Percentiles rank a stretch among this genome's conserved stretches.
Conservation (phyloP, 2,888 invertebrate genomes). For the Sepiola atlantica region DNA sequence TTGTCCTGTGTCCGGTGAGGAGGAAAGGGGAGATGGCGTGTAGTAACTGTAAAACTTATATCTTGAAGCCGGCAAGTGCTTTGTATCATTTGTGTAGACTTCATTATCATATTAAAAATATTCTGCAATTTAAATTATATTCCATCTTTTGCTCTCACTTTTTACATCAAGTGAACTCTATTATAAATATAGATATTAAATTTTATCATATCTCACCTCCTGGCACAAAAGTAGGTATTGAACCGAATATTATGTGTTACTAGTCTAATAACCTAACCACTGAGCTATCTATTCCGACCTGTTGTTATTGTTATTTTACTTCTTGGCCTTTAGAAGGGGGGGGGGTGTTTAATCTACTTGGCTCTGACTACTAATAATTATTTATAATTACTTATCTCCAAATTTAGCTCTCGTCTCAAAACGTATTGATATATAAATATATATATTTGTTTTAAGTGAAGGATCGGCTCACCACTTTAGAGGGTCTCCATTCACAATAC, state of each 20-base stretch:
- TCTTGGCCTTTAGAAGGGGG: background rate
- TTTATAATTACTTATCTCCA: slow-evolving; percentile 32
- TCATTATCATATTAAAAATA: too few species aligned
- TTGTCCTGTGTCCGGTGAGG: too few species aligned
- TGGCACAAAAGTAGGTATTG: background rate
- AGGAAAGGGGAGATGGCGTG: too few species aligned
- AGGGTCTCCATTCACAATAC: slow-evolving; percentile 1
- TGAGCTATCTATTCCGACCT: background rate
- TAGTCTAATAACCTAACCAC: background rate
- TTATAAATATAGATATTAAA: background rate
- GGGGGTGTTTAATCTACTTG: background rate
- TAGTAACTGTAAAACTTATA: too few species aligned
- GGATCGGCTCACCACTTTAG: slow-evolving; percentile 3
- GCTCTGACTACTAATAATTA: background rate
- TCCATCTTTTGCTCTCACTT: too few species aligned
- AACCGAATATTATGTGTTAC: background rate
- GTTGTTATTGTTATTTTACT: background rate
- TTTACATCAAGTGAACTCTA: too few species aligned
- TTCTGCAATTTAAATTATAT: too few species aligned
- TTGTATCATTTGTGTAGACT: too few species aligned
- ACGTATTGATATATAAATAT: background rate
- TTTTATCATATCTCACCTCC: background rate
- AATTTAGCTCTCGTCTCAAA: slow-evolving; percentile 15
- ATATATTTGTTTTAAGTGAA: background rate
- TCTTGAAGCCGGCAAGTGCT: too few species aligned